Conservation (phyloP, 2,797 vertebrate species). For the Sebastes trivittatus region DNA sequence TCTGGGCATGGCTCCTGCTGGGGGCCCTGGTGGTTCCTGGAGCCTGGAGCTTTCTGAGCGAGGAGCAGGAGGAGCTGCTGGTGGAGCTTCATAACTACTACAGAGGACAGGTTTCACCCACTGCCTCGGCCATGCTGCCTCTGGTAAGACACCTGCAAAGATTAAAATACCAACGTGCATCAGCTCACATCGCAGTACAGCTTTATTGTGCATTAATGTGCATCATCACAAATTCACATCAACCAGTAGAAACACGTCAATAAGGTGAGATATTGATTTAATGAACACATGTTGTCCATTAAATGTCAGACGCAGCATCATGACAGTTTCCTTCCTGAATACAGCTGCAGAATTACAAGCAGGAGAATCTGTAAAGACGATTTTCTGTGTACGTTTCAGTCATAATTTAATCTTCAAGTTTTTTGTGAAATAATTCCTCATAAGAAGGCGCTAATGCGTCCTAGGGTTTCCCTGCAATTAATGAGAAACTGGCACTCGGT, state of each 20-base stretch:
- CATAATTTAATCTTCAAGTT: background rate
- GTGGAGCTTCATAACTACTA: constrained; percentile 77
- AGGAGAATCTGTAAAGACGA: background rate
- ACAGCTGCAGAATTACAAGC: background rate
- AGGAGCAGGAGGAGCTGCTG: constrained; percentile 68
- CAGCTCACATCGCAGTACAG: background rate
- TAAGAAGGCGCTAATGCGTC: background rate
- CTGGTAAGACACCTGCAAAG: constrained; percentile 71
- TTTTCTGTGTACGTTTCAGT: background rate
- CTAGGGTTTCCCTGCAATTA: background rate
- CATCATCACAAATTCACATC: background rate
- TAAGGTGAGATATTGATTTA: background rate
- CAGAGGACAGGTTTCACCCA: constrained; percentile 73
- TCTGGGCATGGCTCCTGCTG: constrained; percentile 65
- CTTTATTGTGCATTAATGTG: background rate
- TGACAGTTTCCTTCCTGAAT: background rate
- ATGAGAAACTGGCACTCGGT: background rate
- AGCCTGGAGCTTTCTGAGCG: constrained; percentile 57
- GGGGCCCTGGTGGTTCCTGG: constrained; percentile 59
- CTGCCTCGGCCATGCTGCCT: constrained; percentile 74
- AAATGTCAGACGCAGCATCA: background rate
- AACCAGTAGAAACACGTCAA: background rate
- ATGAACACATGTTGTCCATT: background rate
- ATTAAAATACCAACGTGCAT: background rate
- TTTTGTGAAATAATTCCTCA: background rate